Percentiles rank a stretch among this genome's conserved stretches.
Evolutionary conservation across 2,113 vertebrate genomes (phyloP).

Genomic region (Rutilus rutilus): DNA sequence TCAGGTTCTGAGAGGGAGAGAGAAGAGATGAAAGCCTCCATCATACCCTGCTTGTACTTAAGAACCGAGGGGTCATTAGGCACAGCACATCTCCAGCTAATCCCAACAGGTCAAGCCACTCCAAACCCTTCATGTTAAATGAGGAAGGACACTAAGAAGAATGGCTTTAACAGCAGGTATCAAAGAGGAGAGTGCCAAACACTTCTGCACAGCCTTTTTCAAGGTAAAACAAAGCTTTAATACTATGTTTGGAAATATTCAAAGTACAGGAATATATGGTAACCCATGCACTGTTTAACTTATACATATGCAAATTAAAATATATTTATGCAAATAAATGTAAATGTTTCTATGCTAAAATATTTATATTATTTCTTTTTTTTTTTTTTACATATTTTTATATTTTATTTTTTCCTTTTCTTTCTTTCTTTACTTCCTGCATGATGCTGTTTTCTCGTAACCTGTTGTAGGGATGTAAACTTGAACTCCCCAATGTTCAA

Average conservation of each 20-base stretch:
- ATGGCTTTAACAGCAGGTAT: slow-evolving; percentile 29
- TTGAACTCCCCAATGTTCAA: background rate
- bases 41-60: background rate
- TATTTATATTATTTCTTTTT: no score
- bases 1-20: background rate
- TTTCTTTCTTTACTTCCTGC: background rate
- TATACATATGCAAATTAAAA: no score
- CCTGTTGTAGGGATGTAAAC: no score
- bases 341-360: no score
- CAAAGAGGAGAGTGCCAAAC: background rate
- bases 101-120: slow-evolving; percentile 19
- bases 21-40: background rate
- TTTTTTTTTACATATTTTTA: no score
- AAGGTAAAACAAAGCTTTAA: background rate
- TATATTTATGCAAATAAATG: no score
- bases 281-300: background rate
- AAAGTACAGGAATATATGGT: background rate
- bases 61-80: background rate
- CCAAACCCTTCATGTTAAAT: slow-evolving; percentile 25
- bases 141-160: slow-evolving; percentile 23
- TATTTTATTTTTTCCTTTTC: no score
- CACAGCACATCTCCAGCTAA: slow-evolving; percentile 4
- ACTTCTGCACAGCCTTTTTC: background rate
- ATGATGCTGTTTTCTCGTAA: background rate
- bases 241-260: background rate